phyloP scores from a whole-genome alignment of 1,140 invertebrate genomes.

The Neodiprion virginianus region DNA sequence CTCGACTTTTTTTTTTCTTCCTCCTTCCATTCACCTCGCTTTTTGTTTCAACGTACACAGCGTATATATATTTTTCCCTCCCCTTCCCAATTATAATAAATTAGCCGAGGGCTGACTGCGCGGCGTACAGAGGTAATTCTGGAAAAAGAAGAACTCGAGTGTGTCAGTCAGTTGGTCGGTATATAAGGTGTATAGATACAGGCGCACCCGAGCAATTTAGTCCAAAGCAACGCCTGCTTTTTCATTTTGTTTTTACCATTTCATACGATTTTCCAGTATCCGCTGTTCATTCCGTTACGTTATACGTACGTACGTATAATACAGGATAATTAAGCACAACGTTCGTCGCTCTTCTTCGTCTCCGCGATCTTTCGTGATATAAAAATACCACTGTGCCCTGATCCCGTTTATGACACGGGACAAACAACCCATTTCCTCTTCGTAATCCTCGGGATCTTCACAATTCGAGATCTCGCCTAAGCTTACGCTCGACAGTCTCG shows the following conservation, averaged over 20 bases:
- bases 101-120: not conserved
- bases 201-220: too few relatives aligned
- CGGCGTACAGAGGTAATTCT: too few relatives aligned
- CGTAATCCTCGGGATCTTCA: conserved; percentile 12
- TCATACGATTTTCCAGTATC: too few relatives aligned
- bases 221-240: too few relatives aligned
- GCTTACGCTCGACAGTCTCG: not conserved
- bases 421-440: conserved; percentile 24
- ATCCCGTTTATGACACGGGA: conserved; percentile 37
- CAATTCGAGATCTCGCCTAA: not conserved
- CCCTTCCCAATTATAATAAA: conserved; percentile 5
- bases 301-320: not conserved
- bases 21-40: not conserved
- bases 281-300: too few relatives aligned
- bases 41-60: not conserved
- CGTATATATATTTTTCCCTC: not conserved
- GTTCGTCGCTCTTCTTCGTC: too few relatives aligned
- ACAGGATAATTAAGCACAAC: not conserved
- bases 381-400: conserved; percentile 35
- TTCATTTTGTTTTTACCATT: too few relatives aligned
- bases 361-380: conserved; percentile 6
- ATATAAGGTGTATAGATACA: not conserved
- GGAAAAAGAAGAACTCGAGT: too few relatives aligned
- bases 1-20: not conserved
- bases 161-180: not conserved